Base-by-base conservation (phyloP, 1,140 invertebrate species). In the Drosophila pseudoananassae region DNA sequence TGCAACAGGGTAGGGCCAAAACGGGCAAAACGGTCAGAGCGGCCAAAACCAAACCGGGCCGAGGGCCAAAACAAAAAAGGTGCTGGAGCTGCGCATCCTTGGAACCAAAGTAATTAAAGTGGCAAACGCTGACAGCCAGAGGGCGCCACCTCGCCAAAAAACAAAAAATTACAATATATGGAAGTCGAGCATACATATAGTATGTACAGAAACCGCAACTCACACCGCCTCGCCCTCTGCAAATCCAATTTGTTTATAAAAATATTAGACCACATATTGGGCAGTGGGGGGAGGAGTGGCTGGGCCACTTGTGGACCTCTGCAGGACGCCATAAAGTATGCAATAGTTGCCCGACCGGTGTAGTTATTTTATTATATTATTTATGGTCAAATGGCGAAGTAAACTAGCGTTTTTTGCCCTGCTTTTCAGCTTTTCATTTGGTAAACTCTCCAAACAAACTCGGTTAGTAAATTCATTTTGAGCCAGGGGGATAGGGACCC, bases 291-390 rank as follows among this genome's bases (percentile, higher is more conserved):
- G 6, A 14, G 23, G 9, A 10, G 29, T 12, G 14, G 27, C 6
- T 4, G 50, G 20, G 29, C 12, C 43, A 40, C 45, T 27, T 23
- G 31, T 46, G 52, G 27, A 25, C 40, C 45, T 49, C 51, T 45
- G 72, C 61, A 20, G 76, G 54, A 69, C 54, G 47, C 58, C 73
- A 76, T 73, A 84, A 75, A 81, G 82, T 83, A 77, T 88, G 78
- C 83, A 82, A 87, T 88, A 79, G 83, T 79, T 73, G 43, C 68
- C 46, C 45, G 80, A 87, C 83, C 83, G 83, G 83, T 87, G 83
- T 79, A 87, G 83, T 87, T 88, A 89, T 87, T 87, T 87, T 87
- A 88, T 87, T 87, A 78, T 87, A 87, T 87, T 87, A 87, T 87
- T 87, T 87, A 87, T 88, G 83, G 83, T 83, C 77, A 88, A 87